A percentile compares a stretch with the other conserved stretches of the same genome.
Evolutionary conservation across 2,113 vertebrate species (phyloP).

Genomic region (Pantherophis guttatus): DNA sequence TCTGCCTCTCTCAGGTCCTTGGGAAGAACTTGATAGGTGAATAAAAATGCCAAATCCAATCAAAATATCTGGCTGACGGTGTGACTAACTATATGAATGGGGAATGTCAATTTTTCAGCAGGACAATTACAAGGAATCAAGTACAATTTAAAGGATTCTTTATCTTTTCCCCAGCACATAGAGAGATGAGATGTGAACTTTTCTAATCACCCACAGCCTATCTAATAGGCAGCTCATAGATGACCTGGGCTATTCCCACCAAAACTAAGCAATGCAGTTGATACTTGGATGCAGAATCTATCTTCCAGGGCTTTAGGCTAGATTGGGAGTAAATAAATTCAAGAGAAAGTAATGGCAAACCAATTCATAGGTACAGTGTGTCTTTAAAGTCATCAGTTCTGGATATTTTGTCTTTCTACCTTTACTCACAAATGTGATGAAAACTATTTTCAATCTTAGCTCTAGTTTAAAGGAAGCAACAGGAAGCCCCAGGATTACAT

Average conservation of each 20-base stretch:
- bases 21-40: too few species aligned
- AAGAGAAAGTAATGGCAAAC: not conserved
- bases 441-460: not conserved
- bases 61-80: too few species aligned
- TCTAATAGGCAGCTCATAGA: not conserved
- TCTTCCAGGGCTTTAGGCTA: not conserved
- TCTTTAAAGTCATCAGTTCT: not conserved
- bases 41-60: too few species aligned
- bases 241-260: not conserved
- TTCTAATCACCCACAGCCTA: not conserved
- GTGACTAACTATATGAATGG: too few species aligned
- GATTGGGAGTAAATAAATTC: not conserved
- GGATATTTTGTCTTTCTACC: not conserved
- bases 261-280: not conserved
- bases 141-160: not conserved
- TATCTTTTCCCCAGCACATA: not conserved
- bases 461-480: not conserved
- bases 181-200: too few species aligned
- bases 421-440: not conserved
- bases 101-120: not conserved
- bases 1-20: too few species aligned
- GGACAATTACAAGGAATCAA: not conserved
- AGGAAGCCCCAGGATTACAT: not conserved
- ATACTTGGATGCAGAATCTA: not conserved
- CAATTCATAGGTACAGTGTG: not conserved